Evolutionary conservation across 2,113 vertebrate species (phyloP).

Genomic region (Hemiprocne comata): DNA sequence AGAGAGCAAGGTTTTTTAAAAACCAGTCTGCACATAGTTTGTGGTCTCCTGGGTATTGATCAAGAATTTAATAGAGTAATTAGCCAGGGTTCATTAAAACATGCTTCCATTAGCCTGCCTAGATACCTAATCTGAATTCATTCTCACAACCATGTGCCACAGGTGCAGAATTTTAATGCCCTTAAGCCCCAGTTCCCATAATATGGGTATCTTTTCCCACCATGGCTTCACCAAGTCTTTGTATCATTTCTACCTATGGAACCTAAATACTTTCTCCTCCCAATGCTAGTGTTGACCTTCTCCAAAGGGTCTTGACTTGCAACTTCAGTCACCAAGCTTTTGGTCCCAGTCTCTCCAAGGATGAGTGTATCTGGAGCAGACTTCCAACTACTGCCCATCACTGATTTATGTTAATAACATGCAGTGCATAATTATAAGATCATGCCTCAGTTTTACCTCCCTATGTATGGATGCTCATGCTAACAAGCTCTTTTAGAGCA

Average conservation of each 20-base stretch:
- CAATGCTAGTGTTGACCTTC: neutral
- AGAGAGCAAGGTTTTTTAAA: neutral
- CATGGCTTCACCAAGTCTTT: neutral
- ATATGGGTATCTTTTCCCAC: neutral
- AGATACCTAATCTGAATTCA: constrained; percentile 39
- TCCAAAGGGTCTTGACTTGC: neutral
- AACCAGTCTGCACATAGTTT: neutral
- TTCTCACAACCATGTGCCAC: neutral
- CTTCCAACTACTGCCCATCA: neutral
- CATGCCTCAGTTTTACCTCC: neutral
- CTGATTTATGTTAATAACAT: neutral
- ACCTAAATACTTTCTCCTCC: neutral
- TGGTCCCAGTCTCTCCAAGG: neutral
- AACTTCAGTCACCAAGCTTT: neutral
- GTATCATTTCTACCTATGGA: neutral
- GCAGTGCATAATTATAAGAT: neutral
- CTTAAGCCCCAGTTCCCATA: neutral
- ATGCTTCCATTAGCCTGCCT: constrained; percentile 14
- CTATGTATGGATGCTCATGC: fast-evolving
- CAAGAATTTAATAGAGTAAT: constrained; percentile 53
- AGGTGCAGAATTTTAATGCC: neutral
- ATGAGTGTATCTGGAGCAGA: neutral
- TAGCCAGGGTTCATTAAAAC: constrained; percentile 50
- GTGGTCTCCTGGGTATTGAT: constrained; percentile 37
- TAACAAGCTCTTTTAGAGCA: neutral